Evolutionary conservation across 2,113 vertebrate genomes (phyloP), one percentile per base, ranked within the genome.

Genomic region (Elephas maximus): DNA sequence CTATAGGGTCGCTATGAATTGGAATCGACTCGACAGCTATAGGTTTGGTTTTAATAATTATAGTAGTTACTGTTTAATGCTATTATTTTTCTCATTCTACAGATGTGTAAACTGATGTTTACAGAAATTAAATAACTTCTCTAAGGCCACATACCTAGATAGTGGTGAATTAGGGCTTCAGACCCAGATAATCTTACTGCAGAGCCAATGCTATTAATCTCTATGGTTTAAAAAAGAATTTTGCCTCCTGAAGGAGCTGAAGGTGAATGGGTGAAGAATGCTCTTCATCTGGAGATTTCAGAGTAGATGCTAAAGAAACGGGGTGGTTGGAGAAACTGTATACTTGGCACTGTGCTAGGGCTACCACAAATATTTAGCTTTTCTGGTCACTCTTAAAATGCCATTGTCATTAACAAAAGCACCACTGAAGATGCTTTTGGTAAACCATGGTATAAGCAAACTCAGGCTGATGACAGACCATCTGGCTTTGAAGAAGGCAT

Each of bases 121-220:
- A 45, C 71, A 87, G 79, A 86, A 86, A 69, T 87, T 41, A 76
- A 88, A 65, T 79, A 60, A 88, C 5, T 23, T 93, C 65, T 87
- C 18, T 8, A 51, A 81, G 57, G 6, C 26, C 26, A 30, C 0
- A 44, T 0, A 41, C 23, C 21, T 71, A 44, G 74, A 94, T 18
- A 41, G 11, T 74, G 37, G 41, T 41, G 20, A 24, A 23, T 24
- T 37, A 26, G 3, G 28, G 17, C n/a, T 94, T 90, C 76, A 60
- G 60, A 82, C 33, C 15, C 6, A 23, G 24, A 81, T 2, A 24
- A 30, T 51, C 57, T 60, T 14, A 23, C 37, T 10, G 15, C 21
- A 44, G n/a, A 91, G 28, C 57, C 33, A 14, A 8, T 45, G 14
- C 28, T 37, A 28, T 57, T 82, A 8, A 3, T 63, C 28, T 53